A percentile compares a stretch with the other conserved stretches of the same genome.
Conservation (phyloP, 1,140 invertebrate genomes). For the Scaptomyza hsui region DNA sequence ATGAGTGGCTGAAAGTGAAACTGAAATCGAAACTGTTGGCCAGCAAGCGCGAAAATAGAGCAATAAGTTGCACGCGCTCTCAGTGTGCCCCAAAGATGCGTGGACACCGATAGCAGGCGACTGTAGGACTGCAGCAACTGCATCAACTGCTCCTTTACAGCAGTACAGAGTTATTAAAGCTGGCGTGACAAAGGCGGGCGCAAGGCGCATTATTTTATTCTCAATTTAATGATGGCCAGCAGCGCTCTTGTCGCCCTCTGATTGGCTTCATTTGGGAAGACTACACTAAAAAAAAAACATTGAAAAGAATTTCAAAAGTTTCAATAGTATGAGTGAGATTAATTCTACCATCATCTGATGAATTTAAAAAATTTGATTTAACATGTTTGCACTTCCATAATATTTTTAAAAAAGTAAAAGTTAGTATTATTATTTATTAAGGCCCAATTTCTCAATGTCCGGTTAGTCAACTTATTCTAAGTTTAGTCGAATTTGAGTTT, state of each 20-base stretch:
- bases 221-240: conserved; percentile 75
- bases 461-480: too few relatives aligned
- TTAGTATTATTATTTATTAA: too few relatives aligned
- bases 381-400: too few relatives aligned
- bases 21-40: conserved; percentile 71
- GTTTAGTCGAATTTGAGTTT: too few relatives aligned
- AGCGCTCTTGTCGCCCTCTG: conserved; percentile 49
- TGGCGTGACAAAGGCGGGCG: conserved; percentile 58
- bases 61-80: conserved; percentile 65
- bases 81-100: conserved; percentile 47
- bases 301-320: background rate
- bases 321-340: too few relatives aligned
- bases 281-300: background rate
- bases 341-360: too few relatives aligned
- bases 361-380: too few relatives aligned
- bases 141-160: background rate
- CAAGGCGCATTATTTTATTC: conserved; percentile 76
- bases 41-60: conserved; percentile 67
- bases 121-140: background rate
- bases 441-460: too few relatives aligned
- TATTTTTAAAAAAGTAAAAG: too few relatives aligned
- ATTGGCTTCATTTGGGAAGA: conserved; percentile 60
- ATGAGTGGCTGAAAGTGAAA: conserved; percentile 70
- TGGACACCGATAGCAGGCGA: conserved; percentile 56
- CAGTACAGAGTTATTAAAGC: conserved; percentile 68